Evolutionary conservation across 2,797 vertebrate species (phyloP).

Genomic region (Tragopan temminckii): DNA sequence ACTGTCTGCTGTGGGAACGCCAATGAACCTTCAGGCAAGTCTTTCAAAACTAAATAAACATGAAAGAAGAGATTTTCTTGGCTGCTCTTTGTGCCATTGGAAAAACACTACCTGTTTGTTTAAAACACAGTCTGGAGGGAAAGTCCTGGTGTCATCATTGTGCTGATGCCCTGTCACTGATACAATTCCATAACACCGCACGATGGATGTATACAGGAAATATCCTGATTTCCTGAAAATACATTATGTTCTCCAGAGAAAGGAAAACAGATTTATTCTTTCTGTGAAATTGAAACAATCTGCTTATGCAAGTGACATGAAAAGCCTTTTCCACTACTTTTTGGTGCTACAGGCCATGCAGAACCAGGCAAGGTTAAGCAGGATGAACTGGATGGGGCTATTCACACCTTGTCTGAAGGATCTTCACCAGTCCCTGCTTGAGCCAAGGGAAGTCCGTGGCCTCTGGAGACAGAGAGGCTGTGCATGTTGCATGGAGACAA

Average conservation of each 20-base stretch:
- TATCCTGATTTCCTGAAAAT: constrained; percentile 48
- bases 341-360: background rate
- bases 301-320: constrained; percentile 15
- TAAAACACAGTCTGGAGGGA: constrained; percentile 7
- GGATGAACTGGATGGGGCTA: rapidly evolving
- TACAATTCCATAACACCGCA: background rate
- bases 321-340: background rate
- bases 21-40: constrained; percentile 67
- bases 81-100: background rate
- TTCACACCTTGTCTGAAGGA: background rate
- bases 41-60: constrained; percentile 60
- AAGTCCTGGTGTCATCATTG: background rate
- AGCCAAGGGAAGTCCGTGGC: background rate
- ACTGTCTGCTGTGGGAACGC: constrained; percentile 42
- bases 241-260: constrained; percentile 8
- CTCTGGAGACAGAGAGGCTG: background rate
- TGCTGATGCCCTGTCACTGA: background rate
- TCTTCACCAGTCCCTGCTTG: background rate
- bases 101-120: background rate
- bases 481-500: background rate
- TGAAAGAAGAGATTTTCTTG: constrained; percentile 10
- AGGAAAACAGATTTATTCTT: constrained; percentile 45
- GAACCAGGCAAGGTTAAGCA: background rate
- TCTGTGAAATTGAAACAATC: constrained; percentile 31
- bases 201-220: background rate